Evolutionary conservation across 2,113 vertebrate genomes (phyloP).

Genomic region (Shinisaurus crocodilurus): DNA sequence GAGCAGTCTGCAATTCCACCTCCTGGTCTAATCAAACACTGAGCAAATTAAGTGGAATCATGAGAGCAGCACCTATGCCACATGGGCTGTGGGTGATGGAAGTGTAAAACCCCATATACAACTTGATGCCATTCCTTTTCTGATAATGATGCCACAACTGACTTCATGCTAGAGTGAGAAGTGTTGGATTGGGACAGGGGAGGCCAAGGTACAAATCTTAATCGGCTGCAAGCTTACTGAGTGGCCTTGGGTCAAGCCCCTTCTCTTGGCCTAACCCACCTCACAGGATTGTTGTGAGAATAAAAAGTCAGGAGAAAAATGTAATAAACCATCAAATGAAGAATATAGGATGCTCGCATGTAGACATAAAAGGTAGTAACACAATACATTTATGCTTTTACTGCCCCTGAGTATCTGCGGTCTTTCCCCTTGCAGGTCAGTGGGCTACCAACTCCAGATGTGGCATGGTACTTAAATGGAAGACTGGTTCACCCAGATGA

Average conservation of each 20-base stretch:
- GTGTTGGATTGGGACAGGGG: background rate
- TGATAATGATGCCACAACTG: background rate
- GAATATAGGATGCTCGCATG: no score
- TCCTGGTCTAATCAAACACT: background rate
- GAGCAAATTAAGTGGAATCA: background rate
- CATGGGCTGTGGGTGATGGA: background rate
- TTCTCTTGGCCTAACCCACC: no score
- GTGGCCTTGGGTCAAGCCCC: background rate
- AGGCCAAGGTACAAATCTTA: background rate
- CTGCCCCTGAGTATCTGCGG: conserved; percentile 18
- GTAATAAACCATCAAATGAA: background rate
- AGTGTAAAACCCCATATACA: background rate
- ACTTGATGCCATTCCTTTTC: background rate
- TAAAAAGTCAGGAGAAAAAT: background rate
- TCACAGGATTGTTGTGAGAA: background rate
- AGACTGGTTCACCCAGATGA: conserved; percentile 92
- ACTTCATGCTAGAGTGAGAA: background rate
- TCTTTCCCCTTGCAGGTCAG: conserved; percentile 82
- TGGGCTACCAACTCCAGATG: conserved; percentile 89
- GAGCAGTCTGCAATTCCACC: background rate
- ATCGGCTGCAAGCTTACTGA: background rate
- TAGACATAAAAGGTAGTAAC: background rate
- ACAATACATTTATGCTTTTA: background rate
- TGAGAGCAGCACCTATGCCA: background rate
- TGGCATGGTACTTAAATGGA: conserved; percentile 93